Evolutionary conservation across 2,797 vertebrate species (phyloP), one percentile per base, ranked within the genome.

Genomic region (Erpetoichthys calabaricus): DNA sequence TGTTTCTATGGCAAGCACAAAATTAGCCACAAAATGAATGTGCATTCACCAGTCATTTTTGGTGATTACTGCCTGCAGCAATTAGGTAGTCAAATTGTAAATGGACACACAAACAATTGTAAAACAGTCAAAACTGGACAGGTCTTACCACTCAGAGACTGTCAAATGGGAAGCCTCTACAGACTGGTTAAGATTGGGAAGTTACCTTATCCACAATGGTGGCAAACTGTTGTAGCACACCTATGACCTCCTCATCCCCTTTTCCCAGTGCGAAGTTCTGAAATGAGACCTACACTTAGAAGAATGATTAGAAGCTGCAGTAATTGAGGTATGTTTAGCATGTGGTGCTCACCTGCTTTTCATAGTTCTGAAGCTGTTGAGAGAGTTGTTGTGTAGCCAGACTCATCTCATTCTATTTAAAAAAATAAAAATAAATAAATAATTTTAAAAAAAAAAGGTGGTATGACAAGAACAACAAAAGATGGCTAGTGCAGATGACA

Each of bases 251-350:
- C 80, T 97, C 94, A 61, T 99, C 96, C 44, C 93, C 96, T 88
- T 92, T 98, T 59, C 93, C 91, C 45, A 97, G 83, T 58, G 96
- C 91, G 83, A 98, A 99, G 77, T 98, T 94, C 96, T 99, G 73
- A 56, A 79, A 62, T 71, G 7, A 64, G 67, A 68, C 69, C 61
- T 58, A 73, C 1, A 62, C 0, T 45, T 64, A 8, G 45, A 41
- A 50, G 10, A 25, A 25, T 25, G 25, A 25, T 25, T 25, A 25
- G 25, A 25, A 25, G 25, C 25, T 25, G 25, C 25, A 25, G 25
- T 25, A 25, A 25, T 25, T 25, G 25, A 25, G 25, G 25, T 25
- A 25, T 25, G 2, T 25, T 25, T 25, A 25, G 25, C 25, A 25
- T 25, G 25, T 1, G 25, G 47, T 25, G 60, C 79, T 69, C 83